Conservation (phyloP, 1,140 invertebrate genomes). For the Drosophila fuyamai region DNA sequence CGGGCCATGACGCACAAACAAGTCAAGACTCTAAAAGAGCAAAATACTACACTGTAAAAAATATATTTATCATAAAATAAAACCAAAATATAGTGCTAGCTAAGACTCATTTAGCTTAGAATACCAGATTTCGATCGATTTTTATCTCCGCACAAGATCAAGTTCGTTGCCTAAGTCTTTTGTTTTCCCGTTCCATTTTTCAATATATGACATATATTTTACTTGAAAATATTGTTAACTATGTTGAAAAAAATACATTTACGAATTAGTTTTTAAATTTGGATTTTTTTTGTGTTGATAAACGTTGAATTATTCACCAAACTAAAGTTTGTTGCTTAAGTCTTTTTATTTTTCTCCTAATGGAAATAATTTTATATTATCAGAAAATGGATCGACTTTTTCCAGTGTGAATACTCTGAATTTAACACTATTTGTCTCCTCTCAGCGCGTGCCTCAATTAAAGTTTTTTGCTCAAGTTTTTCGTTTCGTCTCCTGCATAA, state of each 20-base stretch:
- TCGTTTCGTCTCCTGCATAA: conserved; percentile 36
- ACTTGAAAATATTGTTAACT: no score
- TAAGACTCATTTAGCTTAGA: no score
- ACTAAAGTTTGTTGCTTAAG: conserved; percentile 62
- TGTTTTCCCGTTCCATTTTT: conserved; percentile 4
- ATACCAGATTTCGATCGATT: no score
- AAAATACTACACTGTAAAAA: conserved; percentile 5
- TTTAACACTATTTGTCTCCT: conserved; percentile 14
- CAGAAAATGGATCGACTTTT: background rate
- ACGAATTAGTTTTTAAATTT: no score
- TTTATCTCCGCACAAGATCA: conserved; percentile 2
- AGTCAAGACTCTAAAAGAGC: conserved; percentile 25
- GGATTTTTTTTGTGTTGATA: background rate
- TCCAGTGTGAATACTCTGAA: conserved; percentile 12
- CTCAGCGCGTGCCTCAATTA: conserved; percentile 51
- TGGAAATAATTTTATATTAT: conserved; percentile 8
- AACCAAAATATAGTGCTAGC: background rate
- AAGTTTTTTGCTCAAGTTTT: conserved; percentile 65
- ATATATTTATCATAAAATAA: background rate
- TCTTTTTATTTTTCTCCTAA: conserved; percentile 34
- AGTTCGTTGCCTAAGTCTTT: conserved; percentile 75
- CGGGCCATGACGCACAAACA: conserved; percentile 57
- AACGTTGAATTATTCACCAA: background rate
- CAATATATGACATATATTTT: no score
- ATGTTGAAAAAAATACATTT: no score